These are phyloP conservation scores for Willowsia nigromaculata DNA, from an alignment of 2,888 invertebrate genomes.

Conservation along the genomic window DNA sequence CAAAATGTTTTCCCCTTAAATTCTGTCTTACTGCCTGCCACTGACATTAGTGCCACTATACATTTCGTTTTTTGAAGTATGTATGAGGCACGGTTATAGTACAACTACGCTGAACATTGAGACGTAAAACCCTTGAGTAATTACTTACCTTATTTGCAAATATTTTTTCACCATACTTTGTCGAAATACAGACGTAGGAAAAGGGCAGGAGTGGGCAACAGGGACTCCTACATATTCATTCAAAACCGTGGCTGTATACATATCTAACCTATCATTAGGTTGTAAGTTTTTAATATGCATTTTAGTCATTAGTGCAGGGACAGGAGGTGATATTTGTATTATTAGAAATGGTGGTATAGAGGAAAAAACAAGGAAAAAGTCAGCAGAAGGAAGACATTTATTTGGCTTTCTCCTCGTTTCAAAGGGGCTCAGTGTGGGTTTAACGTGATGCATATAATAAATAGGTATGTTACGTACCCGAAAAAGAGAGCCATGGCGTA, in stretches of 20 bases:
- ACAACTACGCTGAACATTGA: conserved; percentile 18
- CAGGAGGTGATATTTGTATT: not conserved
- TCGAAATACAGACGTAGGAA: not conserved
- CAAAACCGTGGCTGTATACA: too few relatives aligned
- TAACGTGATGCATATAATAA: not conserved
- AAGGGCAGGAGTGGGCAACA: not conserved
- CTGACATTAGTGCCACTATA: not conserved
- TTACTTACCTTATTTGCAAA: conserved; percentile 66
- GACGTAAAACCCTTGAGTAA: conserved; percentile 55
- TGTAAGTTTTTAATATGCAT: not conserved
- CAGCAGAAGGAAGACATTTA: not conserved
- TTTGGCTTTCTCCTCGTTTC: not conserved
- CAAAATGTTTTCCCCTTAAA: too few relatives aligned
- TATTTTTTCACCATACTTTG: conserved; percentile 20
- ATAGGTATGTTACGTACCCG: conserved; percentile 11
- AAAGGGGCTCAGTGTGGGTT: not conserved
- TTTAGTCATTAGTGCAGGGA: not conserved
- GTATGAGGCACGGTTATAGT: not conserved
- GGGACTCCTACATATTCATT: too few relatives aligned
- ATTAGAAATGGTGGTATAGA: not conserved
- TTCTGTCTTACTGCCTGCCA: too few relatives aligned
- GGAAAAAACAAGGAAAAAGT: not conserved
- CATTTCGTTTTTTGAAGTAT: not conserved
- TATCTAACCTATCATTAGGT: not conserved
- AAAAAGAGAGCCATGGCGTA: conserved; percentile 51